A percentile compares a stretch with the other conserved stretches of the same genome.
phyloP scores from a whole-genome alignment of 2,797 vertebrate species.

The Thripadectes ignobilis region DNA sequence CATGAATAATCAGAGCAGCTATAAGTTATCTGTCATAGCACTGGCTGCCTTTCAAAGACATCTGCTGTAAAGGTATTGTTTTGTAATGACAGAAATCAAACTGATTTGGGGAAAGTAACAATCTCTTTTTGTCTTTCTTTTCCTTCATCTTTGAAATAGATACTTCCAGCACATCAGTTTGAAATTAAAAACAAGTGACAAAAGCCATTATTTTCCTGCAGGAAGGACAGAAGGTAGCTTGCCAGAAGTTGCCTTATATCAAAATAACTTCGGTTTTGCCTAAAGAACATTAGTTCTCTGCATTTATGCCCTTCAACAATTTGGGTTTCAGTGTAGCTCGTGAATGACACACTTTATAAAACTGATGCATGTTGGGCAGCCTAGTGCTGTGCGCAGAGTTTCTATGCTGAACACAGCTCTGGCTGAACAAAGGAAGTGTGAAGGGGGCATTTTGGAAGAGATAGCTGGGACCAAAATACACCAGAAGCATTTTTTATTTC shows the following conservation, averaged over 20 bases:
- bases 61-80: constrained; percentile 63
- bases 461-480: neutral
- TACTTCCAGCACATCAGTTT: constrained; percentile 18
- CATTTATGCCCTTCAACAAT: neutral
- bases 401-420: neutral
- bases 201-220: constrained; percentile 27
- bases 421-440: neutral
- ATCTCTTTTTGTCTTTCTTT: constrained; percentile 48
- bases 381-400: neutral
- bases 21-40: constrained; percentile 60
- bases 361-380: neutral
- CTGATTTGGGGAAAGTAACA: constrained; percentile 38
- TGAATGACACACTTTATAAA: neutral
- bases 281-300: neutral
- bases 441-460: neutral
- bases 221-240: constrained; percentile 22
- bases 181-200: constrained; percentile 43
- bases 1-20: constrained; percentile 69
- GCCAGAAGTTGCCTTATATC: neutral
- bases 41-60: constrained; percentile 57
- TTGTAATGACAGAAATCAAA: constrained; percentile 70
- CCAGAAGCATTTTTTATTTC: neutral
- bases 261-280: constrained; percentile 6
- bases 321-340: neutral
- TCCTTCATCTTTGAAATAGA: constrained; percentile 51